phyloP scores from a whole-genome alignment of 2,797 vertebrate genomes.

The Nannoperca australis region DNA sequence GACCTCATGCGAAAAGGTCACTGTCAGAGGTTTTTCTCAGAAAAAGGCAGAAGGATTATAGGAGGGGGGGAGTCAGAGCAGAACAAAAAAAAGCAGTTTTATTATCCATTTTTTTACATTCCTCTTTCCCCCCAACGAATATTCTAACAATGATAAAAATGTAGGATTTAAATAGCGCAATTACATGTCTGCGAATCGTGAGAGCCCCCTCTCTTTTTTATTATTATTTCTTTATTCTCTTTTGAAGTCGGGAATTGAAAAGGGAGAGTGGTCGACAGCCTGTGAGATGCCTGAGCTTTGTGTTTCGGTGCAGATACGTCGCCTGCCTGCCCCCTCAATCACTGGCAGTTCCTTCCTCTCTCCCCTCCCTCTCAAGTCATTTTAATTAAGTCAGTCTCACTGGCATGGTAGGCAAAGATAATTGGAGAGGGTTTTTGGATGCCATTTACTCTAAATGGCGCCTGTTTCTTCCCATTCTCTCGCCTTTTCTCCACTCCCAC shows the following conservation, averaged over 20 bases:
- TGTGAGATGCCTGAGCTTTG: slow-evolving; percentile 82
- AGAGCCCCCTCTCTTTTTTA: slow-evolving; percentile 77
- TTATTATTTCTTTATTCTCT: slow-evolving; percentile 86
- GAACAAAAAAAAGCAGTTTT: slow-evolving; percentile 74
- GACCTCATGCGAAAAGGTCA: slow-evolving; percentile 96
- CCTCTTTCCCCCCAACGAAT: slow-evolving; percentile 49
- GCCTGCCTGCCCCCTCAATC: slow-evolving; percentile 86
- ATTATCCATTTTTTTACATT: slow-evolving; percentile 77
- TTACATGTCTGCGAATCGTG: slow-evolving; percentile 80
- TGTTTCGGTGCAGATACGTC: slow-evolving; percentile 87
- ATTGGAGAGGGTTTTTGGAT: slow-evolving; percentile 91
- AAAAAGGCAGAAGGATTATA: slow-evolving; percentile 84
- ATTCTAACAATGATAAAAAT: slow-evolving; percentile 77
- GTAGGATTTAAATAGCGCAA: slow-evolving; percentile 85
- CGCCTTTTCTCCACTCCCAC: slow-evolving; percentile 71
- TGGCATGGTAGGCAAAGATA: slow-evolving; percentile 90
- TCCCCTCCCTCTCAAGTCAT: slow-evolving; percentile 86
- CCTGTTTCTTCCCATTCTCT: slow-evolving; percentile 84
- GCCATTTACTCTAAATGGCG: slow-evolving; percentile 89
- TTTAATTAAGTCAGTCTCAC: slow-evolving; percentile 92
- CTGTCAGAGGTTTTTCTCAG: slow-evolving; percentile 90
- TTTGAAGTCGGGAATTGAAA: slow-evolving; percentile 89
- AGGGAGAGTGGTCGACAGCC: slow-evolving; percentile 84
- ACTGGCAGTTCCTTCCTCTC: slow-evolving; percentile 76
- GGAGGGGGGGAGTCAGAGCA: slow-evolving; percentile 56